Percentiles rank a stretch among this genome's conserved stretches.
Evolutionary conservation across 2,888 invertebrate genomes (phyloP).

Genomic region (Apotomis betuletana): DNA sequence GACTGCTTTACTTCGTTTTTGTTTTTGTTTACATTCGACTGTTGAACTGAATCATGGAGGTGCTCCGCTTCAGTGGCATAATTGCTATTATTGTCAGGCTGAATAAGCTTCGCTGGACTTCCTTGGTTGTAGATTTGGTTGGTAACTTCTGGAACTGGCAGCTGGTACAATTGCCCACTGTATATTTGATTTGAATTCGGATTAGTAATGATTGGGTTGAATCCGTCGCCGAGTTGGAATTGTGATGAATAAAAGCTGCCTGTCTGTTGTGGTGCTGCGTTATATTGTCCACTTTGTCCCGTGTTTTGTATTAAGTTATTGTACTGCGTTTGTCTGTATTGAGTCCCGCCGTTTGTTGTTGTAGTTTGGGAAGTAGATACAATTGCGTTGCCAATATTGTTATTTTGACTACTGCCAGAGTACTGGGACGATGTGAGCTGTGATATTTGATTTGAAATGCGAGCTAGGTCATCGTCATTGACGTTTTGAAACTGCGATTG

Average conservation of each 20-base stretch:
- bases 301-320: conserved; percentile 29
- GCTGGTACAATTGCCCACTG: conserved; percentile 75
- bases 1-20: conserved; percentile 50
- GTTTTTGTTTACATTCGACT: conserved; percentile 46
- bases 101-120: conserved; percentile 53
- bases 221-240: conserved; percentile 51
- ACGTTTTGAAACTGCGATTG: conserved; percentile 59
- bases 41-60: conserved; percentile 47
- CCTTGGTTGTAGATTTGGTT: conserved; percentile 68
- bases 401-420: conserved; percentile 49
- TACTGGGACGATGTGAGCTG: conserved; percentile 73
- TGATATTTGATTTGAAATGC: conserved; percentile 67
- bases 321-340: conserved; percentile 51
- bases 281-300: conserved; percentile 51
- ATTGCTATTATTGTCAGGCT: conserved; percentile 48
- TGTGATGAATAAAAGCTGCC: conserved; percentile 52
- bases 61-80: conserved; percentile 48
- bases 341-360: conserved; percentile 47
- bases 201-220: conserved; percentile 46
- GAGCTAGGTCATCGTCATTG: conserved; percentile 64
- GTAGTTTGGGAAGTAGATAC: conserved; percentile 48
- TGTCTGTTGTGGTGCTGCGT: conserved; percentile 50
- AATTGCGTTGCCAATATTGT: conserved; percentile 49
- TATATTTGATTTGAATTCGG: conserved; percentile 62
- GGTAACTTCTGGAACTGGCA: conserved; percentile 74